Evolutionary conservation across 2,888 invertebrate species (phyloP), one percentile per base, ranked within the genome.

Genomic region (Matsumyia berberina): DNA sequence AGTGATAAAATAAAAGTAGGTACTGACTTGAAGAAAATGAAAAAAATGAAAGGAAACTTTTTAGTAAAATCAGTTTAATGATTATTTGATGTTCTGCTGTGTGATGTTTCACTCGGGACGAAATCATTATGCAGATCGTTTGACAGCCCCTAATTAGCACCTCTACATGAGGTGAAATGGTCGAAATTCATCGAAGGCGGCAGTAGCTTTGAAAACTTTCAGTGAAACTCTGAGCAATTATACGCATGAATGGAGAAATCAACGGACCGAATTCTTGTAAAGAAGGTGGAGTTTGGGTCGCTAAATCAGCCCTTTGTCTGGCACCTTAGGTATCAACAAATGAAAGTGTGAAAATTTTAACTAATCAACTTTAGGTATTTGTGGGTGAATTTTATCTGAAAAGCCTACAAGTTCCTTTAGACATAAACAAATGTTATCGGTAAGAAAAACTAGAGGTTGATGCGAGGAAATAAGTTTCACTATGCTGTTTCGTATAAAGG

Each of bases 1-100:
- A 57, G 55, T 46, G 55, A 57, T 55, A 46, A 64, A 64, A 55
- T 37, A 46, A 29, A 64, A 64, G 46, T n/a, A n/a, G n/a, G n/a
- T 29, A 35, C 46, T 33, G 46, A 55, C 42, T 33, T 46, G 33
- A n/a, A 5, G 17, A 7, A n/a, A 31, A 46, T 42, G 6, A 31
- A 53, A 31, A 53, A 24, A 33, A 12, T 8, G 15, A 19, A 29
- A 11, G 11, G 31, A 37, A 42, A 33, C 29, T 39, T 53, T 58
- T 79, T 44, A 12, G 15, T 19, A 67, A 80, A 80, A 74, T 80
- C 66, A 67, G 67, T 74, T 74, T 80, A 67, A 74, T 80, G 73
- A 67, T 60, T 46, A 80, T 67, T 80, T 80, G 80, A 67, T 67
- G 58, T 74, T 62, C n/a, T 17, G 24, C 57, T 44, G 44, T 69